These are phyloP conservation scores for Octopus bimaculoides DNA, from an alignment of 1,140 invertebrate species.

Conservation along the genomic window DNA sequence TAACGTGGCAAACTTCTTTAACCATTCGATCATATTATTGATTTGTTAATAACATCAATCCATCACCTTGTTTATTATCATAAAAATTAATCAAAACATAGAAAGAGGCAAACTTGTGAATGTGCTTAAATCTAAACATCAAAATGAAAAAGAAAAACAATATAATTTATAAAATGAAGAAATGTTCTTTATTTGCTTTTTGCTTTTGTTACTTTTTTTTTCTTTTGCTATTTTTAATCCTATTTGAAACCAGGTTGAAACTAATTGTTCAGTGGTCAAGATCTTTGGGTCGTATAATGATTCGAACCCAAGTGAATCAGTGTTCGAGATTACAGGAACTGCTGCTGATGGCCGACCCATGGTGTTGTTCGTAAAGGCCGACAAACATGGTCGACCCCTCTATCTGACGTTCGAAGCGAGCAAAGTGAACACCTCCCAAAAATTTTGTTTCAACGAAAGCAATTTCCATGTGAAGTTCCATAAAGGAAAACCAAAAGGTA, in stretches of 20 bases:
- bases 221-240: neutral
- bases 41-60: too few species aligned
- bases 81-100: too few species aligned
- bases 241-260: neutral
- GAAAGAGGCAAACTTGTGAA: too few species aligned
- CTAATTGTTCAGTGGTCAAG: constrained; percentile 25
- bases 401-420: neutral
- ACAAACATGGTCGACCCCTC: neutral
- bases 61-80: too few species aligned
- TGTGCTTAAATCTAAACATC: too few species aligned
- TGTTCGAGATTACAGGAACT: constrained; percentile 19
- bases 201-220: constrained; percentile 3
- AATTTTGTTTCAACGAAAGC: neutral
- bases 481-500: neutral
- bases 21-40: too few species aligned
- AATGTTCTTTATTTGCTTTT: too few species aligned
- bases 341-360: constrained; percentile 22
- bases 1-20: too few species aligned
- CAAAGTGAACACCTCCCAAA: neutral
- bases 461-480: neutral
- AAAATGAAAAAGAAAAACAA: too few species aligned
- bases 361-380: constrained; percentile 6
- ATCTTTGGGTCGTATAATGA: constrained; percentile 24
- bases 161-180: too few species aligned
- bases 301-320: constrained; percentile 22